Percentiles rank a stretch among this genome's conserved stretches.
phyloP scores from a whole-genome alignment of 2,888 invertebrate species.

The Spodoptera exigua region DNA sequence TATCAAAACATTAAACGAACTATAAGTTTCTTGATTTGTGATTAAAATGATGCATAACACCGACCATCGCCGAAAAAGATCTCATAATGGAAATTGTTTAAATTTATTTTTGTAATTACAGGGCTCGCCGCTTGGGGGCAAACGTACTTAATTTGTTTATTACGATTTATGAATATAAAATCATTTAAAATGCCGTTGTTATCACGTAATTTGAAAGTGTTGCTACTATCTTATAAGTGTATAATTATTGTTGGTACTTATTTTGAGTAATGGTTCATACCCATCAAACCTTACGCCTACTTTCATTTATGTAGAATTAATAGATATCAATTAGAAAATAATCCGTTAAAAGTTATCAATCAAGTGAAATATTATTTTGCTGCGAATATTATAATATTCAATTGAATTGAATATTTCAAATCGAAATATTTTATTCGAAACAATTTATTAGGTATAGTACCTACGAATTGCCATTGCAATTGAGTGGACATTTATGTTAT shows the following conservation, averaged over 20 bases:
- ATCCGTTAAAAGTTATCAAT: slow-evolving; percentile 31
- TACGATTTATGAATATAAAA: slow-evolving; percentile 74
- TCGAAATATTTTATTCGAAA: too few species aligned
- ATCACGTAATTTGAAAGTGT: slow-evolving; percentile 68
- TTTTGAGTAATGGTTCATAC: slow-evolving; percentile 41
- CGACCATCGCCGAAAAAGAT: slow-evolving; percentile 63
- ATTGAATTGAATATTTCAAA: too few species aligned
- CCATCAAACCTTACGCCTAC: slow-evolving; percentile 45
- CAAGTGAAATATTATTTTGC: slow-evolving; percentile 3
- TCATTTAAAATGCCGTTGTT: slow-evolving; percentile 66
- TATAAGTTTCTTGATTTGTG: slow-evolving; percentile 77
- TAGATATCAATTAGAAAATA: slow-evolving; percentile 39
- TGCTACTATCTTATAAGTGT: slow-evolving; percentile 52
- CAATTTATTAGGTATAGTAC: too few species aligned
- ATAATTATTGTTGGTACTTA: slow-evolving; percentile 51
- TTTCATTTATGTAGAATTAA: slow-evolving; percentile 31
- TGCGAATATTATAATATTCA: too few species aligned
- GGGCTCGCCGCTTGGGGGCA: slow-evolving; percentile 56
- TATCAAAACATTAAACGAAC: slow-evolving; percentile 73
- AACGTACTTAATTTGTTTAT: slow-evolving; percentile 71
- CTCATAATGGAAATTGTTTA: slow-evolving; percentile 75
- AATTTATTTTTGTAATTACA: slow-evolving; percentile 76
- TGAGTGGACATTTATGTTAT: too few species aligned
- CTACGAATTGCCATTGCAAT: too few species aligned
- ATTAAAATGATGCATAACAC: slow-evolving; percentile 79